Percentiles rank a stretch among this genome's conserved stretches.
Conservation (phyloP, 2,888 invertebrate species). For the Hydroisotoma schaefferi region DNA sequence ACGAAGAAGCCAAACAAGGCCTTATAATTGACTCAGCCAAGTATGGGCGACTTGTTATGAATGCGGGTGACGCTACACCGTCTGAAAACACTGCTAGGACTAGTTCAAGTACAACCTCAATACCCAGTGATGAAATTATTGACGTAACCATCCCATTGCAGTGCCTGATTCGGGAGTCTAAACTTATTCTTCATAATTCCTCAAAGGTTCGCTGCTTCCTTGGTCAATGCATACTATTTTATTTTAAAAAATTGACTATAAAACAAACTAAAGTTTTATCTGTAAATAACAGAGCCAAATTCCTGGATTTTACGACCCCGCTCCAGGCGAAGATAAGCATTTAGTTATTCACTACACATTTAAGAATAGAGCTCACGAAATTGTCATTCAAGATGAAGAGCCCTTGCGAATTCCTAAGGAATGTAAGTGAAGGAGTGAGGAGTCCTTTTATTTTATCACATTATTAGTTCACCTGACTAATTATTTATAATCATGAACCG, state of each 20-base stretch:
- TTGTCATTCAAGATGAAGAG: slow-evolving; percentile 75
- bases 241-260: background rate
- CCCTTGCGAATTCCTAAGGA: slow-evolving; percentile 72
- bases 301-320: slow-evolving; percentile 96
- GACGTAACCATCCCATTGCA: slow-evolving; percentile 95
- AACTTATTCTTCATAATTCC: slow-evolving; percentile 74
- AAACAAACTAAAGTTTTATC: slow-evolving; percentile 18
- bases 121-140: slow-evolving; percentile 61
- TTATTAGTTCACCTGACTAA: background rate
- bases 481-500: background rate
- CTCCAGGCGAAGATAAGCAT: slow-evolving; percentile 85
- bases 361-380: slow-evolving; percentile 72
- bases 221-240: background rate
- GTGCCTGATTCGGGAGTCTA: slow-evolving; percentile 88
- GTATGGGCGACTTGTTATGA: slow-evolving; percentile 66
- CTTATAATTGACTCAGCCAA: slow-evolving; percentile 79
- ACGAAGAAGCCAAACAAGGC: slow-evolving; percentile 78
- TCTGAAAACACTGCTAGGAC: slow-evolving; percentile 1
- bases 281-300: slow-evolving; percentile 72
- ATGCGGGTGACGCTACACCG: slow-evolving; percentile 13
- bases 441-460: background rate
- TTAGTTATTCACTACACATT: slow-evolving; percentile 82
- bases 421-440: slow-evolving; percentile 53
- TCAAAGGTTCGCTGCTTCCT: slow-evolving; percentile 66
- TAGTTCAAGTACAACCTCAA: background rate